A percentile compares a stretch with the other conserved stretches of the same genome.
Evolutionary conservation across 2,113 vertebrate species (phyloP).

Genomic region (Desmodus rotundus): DNA sequence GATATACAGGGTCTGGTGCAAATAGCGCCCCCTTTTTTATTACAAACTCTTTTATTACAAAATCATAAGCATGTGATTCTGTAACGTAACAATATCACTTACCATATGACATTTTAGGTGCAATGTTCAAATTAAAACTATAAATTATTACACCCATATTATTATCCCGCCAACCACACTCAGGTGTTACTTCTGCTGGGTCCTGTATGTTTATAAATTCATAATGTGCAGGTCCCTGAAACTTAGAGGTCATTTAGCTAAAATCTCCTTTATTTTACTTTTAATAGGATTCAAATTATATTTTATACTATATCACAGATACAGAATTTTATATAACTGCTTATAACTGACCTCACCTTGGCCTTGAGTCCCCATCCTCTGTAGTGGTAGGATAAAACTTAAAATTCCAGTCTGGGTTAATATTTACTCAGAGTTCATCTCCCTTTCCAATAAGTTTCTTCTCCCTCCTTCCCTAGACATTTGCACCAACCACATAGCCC

Average conservation of each 20-base stretch:
- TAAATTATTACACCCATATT: too few relatives aligned
- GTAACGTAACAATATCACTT: too few relatives aligned
- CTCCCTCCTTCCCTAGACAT: not conserved
- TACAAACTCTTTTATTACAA: too few relatives aligned
- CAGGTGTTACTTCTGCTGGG: too few relatives aligned
- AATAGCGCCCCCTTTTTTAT: too few relatives aligned
- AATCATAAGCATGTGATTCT: too few relatives aligned
- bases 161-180: too few relatives aligned
- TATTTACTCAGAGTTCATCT: not conserved
- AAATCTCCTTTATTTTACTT: not conserved
- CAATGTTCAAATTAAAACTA: too few relatives aligned
- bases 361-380: not conserved
- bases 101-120: too few relatives aligned
- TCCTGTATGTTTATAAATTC: not conserved
- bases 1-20: not conserved
- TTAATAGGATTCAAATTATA: conserved; percentile 19
- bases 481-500: not conserved
- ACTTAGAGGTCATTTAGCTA: not conserved
- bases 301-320: conserved; percentile 12
- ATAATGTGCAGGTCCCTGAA: not conserved
- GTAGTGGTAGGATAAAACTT: not conserved
- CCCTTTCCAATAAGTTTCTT: not conserved
- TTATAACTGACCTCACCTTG: not conserved
- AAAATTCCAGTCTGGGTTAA: not conserved
- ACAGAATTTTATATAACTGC: not conserved